Evolutionary conservation across 2,113 vertebrate species (phyloP), one percentile per base, ranked within the genome.

Genomic region (Petroica traversi): DNA sequence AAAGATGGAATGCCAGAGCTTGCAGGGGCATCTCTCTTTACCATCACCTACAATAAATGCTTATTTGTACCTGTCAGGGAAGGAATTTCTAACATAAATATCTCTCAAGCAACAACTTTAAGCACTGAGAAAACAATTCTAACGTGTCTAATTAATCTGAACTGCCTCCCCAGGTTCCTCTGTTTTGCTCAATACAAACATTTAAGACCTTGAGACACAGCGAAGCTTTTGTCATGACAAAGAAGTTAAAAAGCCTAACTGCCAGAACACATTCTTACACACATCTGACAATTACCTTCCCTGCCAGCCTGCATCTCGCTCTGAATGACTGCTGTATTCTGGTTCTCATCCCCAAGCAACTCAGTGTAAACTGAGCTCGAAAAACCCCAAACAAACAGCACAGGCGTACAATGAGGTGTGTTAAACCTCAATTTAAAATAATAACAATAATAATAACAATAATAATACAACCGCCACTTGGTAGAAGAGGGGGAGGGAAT

Each of bases 41-140:
- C 61, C 89, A 81, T 92, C 73, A 64, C 52, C 55, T 52, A 64
- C 71, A 90, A 77, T 67, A 88, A 92, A 82, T 0, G 85, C 96
- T 97, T 96, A 96, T 96, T 97, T 96, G 92, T 92, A 93, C 59
- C 93, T 95, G 94, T 96, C 96, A 96, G 45, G 59, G 64, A 93
- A 96, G 64, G 95, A 96, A 97, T 95, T 83, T 93, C 95, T 88
- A 96, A 93, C 57, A 52, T 77, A 97, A 97, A 93, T 83, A 88
- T 55, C 67, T 62, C 82, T 88, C 48, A 71, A 94, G 72, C 58
- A 93, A 88, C 46, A 89, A 79, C 68, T 88, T 80, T 49, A 77
- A 71, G 72, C 38, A 81, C 45, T 61, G 40, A 88, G 72, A 94
- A 96, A 94, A 95, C 72, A 79, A 96, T 92, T 83, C 75, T 71